phyloP scores from a whole-genome alignment of 2,113 vertebrate genomes.

The Ranitomeya imitator region DNA sequence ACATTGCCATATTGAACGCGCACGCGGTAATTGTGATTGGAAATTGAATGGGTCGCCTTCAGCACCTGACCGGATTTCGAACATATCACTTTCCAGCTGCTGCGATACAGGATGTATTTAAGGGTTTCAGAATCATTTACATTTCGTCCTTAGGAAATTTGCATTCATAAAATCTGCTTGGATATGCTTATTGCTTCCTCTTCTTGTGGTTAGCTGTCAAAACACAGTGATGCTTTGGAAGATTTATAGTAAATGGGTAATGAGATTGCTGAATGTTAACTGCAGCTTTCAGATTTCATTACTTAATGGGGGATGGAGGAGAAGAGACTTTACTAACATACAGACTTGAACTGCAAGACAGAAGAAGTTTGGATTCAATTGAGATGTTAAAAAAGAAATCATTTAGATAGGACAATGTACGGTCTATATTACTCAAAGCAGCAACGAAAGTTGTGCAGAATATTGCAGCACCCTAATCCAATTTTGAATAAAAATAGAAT shows the following conservation, averaged over 20 bases:
- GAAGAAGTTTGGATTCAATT: constrained; percentile 63
- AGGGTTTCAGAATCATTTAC: constrained; percentile 69
- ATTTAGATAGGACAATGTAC: constrained; percentile 47
- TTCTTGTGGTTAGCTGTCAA: constrained; percentile 70
- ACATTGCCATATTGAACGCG: constrained; percentile 36
- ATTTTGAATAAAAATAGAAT: not conserved
- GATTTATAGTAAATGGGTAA: constrained; percentile 71
- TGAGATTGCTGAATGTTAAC: constrained; percentile 71
- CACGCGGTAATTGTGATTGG: constrained; percentile 46
- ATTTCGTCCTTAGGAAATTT: constrained; percentile 67
- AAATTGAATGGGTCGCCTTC: constrained; percentile 27
- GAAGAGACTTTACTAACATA: constrained; percentile 59
- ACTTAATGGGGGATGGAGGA: constrained; percentile 55
- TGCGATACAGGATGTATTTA: constrained; percentile 49
- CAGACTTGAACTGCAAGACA: constrained; percentile 59
- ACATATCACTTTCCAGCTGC: constrained; percentile 40
- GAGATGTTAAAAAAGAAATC: constrained; percentile 65
- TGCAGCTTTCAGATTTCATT: constrained; percentile 68
- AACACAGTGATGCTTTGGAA: constrained; percentile 70
- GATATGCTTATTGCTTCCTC: constrained; percentile 65
- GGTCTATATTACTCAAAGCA: constrained; percentile 60
- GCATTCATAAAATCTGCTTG: constrained; percentile 68
- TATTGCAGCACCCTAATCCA: not conserved
- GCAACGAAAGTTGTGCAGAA: not conserved
- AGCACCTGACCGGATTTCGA: constrained; percentile 40